Conservation (phyloP, 2,888 invertebrate species). For the Camponotus fellah region DNA sequence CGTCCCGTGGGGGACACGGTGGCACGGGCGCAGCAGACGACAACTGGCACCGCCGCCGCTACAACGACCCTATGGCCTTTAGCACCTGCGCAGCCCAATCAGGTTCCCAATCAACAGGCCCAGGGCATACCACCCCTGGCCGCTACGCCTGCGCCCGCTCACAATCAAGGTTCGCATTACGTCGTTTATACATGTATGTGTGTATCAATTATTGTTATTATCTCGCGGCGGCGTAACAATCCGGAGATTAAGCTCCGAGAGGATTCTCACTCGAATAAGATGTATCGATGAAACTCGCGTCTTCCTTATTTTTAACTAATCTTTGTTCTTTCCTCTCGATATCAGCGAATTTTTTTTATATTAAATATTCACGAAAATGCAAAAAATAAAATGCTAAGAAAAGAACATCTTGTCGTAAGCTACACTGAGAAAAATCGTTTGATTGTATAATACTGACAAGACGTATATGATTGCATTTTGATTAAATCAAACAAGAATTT, state of each 20-base stretch:
- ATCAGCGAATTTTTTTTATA: not conserved
- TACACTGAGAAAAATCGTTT: too few species aligned
- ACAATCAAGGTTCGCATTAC: conserved; percentile 80
- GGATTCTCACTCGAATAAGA: not conserved
- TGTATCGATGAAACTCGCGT: not conserved
- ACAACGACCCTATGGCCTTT: conserved; percentile 86
- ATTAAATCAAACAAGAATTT: too few species aligned
- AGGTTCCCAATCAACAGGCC: conserved; percentile 80
- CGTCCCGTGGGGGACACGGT: conserved; percentile 84
- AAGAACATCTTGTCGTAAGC: not conserved
- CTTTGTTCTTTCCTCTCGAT: not conserved
- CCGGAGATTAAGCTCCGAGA: not conserved
- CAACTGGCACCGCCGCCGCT: conserved; percentile 80
- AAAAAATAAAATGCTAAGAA: not conserved
- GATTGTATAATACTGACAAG: too few species aligned
- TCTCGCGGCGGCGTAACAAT: conserved; percentile 19
- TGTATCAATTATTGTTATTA: conserved; percentile 2
- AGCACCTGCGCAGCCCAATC: conserved; percentile 85
- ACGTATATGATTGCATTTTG: too few species aligned
- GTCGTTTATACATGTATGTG: not conserved
- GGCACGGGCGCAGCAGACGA: conserved; percentile 85
- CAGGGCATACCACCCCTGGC: conserved; percentile 83
- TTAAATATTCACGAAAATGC: not conserved
- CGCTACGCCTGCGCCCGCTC: conserved; percentile 83
- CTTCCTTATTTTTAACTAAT: not conserved